These are phyloP conservation scores for Hiodon alosoides DNA, from an alignment of 2,113 vertebrate genomes.

Conservation along the genomic window DNA sequence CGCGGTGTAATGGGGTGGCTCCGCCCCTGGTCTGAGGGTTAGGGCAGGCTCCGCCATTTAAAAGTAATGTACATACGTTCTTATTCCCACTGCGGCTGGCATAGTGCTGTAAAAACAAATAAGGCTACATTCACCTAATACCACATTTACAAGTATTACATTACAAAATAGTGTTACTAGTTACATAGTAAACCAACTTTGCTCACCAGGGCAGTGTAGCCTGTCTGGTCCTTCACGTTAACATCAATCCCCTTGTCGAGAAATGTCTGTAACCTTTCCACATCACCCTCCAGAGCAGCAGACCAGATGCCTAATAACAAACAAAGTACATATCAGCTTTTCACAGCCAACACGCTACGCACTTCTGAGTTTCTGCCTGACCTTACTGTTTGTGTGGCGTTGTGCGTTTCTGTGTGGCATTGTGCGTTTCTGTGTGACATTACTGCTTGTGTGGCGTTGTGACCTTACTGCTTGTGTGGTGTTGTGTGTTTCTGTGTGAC, in stretches of 20 bases:
- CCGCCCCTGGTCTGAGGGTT: slow-evolving; percentile 75
- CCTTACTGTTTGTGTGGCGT: too few species aligned
- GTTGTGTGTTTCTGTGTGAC: too few species aligned
- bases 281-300: slow-evolving; percentile 78
- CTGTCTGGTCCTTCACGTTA: slow-evolving; percentile 65
- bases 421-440: too few species aligned
- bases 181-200: neutral
- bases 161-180: neutral
- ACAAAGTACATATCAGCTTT: neutral
- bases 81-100: slow-evolving; percentile 78
- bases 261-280: slow-evolving; percentile 61
- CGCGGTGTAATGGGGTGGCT: slow-evolving; percentile 78
- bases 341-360: too few species aligned
- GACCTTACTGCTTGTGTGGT: too few species aligned
- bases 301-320: slow-evolving; percentile 78
- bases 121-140: neutral
- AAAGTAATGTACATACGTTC: slow-evolving; percentile 60
- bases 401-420: too few species aligned
- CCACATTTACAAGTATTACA: neutral
- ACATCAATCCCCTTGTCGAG: slow-evolving; percentile 68
- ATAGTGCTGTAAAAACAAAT: slow-evolving; percentile 70
- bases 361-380: too few species aligned
- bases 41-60: slow-evolving; percentile 57
- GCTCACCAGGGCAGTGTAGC: slow-evolving; percentile 81
- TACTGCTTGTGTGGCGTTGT: too few species aligned